phyloP scores from a whole-genome alignment of 2,888 invertebrate species.

The Antitype chi region DNA sequence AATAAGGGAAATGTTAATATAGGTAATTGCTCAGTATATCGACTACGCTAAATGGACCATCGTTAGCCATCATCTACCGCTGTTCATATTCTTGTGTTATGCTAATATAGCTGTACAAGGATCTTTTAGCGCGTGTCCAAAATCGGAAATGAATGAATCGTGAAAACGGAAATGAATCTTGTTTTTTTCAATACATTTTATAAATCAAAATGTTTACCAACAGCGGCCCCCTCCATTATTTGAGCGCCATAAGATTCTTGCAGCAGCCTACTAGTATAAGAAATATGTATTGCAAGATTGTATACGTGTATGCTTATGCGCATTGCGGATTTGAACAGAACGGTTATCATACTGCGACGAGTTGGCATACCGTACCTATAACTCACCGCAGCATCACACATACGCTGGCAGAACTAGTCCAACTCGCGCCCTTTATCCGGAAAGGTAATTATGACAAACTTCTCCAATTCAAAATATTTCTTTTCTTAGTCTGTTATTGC shows the following conservation, averaged over 20 bases:
- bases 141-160: not conserved
- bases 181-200: not conserved
- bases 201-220: not conserved
- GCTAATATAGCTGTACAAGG: not conserved
- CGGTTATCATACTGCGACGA: not conserved
- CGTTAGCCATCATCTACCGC: slow-evolving; percentile 1
- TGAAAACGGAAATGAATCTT: no score
- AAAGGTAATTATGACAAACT: not conserved
- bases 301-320: not conserved
- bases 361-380: not conserved
- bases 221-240: not conserved
- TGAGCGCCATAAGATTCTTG: not conserved
- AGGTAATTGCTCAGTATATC: not conserved
- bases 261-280: not conserved
- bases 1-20: not conserved
- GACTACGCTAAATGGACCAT: slow-evolving; percentile 2
- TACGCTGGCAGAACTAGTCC: not conserved
- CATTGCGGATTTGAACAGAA: not conserved
- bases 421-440: not conserved
- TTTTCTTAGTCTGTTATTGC: not conserved
- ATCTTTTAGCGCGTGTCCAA: not conserved
- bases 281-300: not conserved
- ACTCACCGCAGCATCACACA: not conserved
- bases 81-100: not conserved
- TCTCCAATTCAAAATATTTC: not conserved